Conservation (phyloP, 2,888 invertebrate species). For the Spilosoma lubricipeda region DNA sequence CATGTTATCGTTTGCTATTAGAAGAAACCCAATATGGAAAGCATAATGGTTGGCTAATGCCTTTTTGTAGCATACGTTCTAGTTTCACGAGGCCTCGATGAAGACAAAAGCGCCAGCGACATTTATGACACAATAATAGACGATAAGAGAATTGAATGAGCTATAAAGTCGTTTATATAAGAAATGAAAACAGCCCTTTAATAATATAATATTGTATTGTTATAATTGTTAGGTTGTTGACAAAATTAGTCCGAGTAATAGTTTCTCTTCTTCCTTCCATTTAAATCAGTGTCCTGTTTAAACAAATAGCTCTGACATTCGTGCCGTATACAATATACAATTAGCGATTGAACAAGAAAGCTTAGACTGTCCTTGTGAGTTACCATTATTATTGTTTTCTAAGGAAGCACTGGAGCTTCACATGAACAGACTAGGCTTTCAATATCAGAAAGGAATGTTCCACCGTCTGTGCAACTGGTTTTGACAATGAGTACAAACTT, state of each 20-base stretch:
- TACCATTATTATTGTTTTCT: background rate
- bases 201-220: background rate
- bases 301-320: background rate
- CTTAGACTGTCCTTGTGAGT: background rate
- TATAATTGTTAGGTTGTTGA: background rate
- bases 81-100: background rate
- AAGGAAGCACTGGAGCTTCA: background rate
- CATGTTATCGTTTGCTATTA: background rate
- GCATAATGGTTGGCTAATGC: background rate
- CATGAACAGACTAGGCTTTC: slow-evolving; percentile 18
- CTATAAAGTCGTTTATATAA: background rate
- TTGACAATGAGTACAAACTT: slow-evolving; percentile 35
- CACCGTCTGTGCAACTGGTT: slow-evolving; percentile 26
- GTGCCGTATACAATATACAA: background rate
- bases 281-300: background rate
- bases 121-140: background rate
- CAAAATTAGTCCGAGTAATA: background rate
- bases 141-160: background rate
- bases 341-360: background rate
- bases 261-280: background rate
- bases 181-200: background rate
- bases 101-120: background rate
- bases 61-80: background rate
- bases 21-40: background rate
- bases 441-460: slow-evolving; percentile 24